These are phyloP conservation scores for Conger conger DNA, from an alignment of 2,113 vertebrate species.

Conservation along the genomic window DNA sequence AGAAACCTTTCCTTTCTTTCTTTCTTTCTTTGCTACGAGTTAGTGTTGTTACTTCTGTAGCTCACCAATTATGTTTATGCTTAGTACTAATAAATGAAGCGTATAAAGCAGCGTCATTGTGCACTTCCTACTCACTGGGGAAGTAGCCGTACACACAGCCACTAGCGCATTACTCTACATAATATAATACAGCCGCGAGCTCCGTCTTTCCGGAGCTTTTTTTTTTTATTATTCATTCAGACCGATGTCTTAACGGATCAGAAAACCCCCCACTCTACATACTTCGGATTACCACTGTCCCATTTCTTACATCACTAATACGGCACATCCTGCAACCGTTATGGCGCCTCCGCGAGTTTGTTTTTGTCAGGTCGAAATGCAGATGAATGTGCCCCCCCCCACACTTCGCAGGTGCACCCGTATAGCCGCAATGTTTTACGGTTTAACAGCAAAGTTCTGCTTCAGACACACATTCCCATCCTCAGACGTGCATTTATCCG, in stretches of 20 bases:
- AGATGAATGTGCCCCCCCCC: neutral
- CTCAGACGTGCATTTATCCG: neutral
- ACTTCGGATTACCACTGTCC: constrained; percentile 27
- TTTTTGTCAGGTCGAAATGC: neutral
- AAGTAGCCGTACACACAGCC: neutral
- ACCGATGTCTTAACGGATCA: constrained; percentile 24
- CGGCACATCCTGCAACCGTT: neutral
- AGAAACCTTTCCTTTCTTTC: too few relatives aligned
- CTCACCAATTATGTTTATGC: too few relatives aligned
- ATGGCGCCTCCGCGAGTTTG: neutral
- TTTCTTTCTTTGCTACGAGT: too few relatives aligned
- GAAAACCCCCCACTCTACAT: neutral
- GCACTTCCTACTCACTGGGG: too few relatives aligned
- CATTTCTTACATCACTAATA: constrained; percentile 19
- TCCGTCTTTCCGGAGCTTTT: neutral
- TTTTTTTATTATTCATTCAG: neutral
- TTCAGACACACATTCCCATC: neutral
- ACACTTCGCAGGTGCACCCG: neutral
- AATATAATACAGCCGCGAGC: neutral
- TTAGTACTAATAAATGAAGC: too few relatives aligned
- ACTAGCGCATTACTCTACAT: neutral
- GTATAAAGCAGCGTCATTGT: neutral
- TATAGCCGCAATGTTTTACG: neutral
- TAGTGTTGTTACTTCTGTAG: too few relatives aligned
- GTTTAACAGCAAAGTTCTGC: neutral